Percentiles rank a stretch among this genome's conserved stretches.
Evolutionary conservation across 2,113 vertebrate genomes (phyloP).

Genomic region (Burhinus oedicnemus): DNA sequence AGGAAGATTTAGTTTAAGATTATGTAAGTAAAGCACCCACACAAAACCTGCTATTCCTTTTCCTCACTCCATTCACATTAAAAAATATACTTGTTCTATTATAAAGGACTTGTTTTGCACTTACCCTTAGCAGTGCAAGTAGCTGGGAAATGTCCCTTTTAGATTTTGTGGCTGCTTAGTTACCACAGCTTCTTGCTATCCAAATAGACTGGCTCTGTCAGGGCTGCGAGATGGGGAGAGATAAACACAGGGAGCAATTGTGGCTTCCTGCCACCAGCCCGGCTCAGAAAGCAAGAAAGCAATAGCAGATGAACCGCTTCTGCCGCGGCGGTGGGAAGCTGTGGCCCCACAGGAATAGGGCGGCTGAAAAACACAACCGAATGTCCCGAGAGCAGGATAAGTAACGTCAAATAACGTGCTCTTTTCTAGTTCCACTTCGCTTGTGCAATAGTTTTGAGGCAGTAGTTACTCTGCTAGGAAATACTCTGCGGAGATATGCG

Average conservation of each 20-base stretch:
- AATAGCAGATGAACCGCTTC: constrained; percentile 24
- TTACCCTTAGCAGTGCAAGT: constrained; percentile 1
- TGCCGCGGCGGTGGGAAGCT: neutral
- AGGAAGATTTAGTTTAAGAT: constrained; percentile 7
- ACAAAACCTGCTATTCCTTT: constrained; percentile 24
- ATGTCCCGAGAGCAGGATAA: neutral
- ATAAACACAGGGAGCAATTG: constrained; percentile 56
- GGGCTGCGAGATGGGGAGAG: constrained; percentile 35
- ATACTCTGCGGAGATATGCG: neutral
- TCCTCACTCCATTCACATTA: neutral
- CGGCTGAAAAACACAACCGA: neutral
- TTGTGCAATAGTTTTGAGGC: neutral
- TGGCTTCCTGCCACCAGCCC: constrained; percentile 67
- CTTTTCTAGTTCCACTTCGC: neutral
- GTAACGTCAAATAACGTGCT: neutral
- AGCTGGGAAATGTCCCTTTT: constrained; percentile 22
- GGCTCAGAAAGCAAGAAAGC: constrained; percentile 30
- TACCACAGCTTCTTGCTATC: constrained; percentile 41
- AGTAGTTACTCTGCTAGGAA: neutral
- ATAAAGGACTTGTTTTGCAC: constrained; percentile 3
- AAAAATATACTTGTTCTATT: constrained; percentile 13
- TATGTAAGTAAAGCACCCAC: constrained; percentile 17
- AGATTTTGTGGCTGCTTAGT: constrained; percentile 39
- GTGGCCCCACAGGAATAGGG: neutral
- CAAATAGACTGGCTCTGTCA: constrained; percentile 41